phyloP scores from a whole-genome alignment of 1,140 invertebrate genomes.

The Zaprionus tsacasi region DNA sequence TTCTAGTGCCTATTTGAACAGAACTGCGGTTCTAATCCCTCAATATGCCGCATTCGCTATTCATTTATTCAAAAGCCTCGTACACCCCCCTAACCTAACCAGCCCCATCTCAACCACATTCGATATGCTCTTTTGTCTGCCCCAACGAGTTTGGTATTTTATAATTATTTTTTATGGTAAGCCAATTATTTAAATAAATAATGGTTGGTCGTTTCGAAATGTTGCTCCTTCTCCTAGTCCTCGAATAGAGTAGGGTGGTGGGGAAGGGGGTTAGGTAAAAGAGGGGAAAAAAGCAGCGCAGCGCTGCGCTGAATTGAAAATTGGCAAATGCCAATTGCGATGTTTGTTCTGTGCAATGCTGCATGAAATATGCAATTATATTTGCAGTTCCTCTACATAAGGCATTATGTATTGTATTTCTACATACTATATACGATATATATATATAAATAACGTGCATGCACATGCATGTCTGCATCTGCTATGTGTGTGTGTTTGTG shows the following conservation, averaged over 20 bases:
- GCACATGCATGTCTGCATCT: neutral
- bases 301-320: constrained; percentile 54
- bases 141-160: constrained; percentile 41
- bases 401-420: constrained; percentile 17
- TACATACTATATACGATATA: neutral
- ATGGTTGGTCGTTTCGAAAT: constrained; percentile 42
- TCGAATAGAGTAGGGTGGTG: neutral
- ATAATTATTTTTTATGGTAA: constrained; percentile 61
- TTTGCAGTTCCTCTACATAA: constrained; percentile 37
- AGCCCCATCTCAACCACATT: neutral
- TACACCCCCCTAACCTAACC: neutral
- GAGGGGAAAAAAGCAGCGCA: constrained; percentile 22
- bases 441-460: constrained; percentile 18
- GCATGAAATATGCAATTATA: constrained; percentile 71
- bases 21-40: constrained; percentile 27
- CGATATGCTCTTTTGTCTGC: constrained; percentile 39
- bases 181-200: constrained; percentile 80
- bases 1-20: constrained; percentile 27
- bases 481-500: neutral
- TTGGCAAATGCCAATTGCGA: constrained; percentile 62
- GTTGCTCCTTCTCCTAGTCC: constrained; percentile 5
- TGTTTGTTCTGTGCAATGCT: constrained; percentile 51
- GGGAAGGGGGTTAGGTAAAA: constrained; percentile 2
- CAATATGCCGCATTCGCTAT: constrained; percentile 43
- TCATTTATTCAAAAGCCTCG: constrained; percentile 42